These are phyloP conservation scores for Tineola bisselliella DNA, from an alignment of 2,888 invertebrate genomes.

Conservation along the genomic window DNA sequence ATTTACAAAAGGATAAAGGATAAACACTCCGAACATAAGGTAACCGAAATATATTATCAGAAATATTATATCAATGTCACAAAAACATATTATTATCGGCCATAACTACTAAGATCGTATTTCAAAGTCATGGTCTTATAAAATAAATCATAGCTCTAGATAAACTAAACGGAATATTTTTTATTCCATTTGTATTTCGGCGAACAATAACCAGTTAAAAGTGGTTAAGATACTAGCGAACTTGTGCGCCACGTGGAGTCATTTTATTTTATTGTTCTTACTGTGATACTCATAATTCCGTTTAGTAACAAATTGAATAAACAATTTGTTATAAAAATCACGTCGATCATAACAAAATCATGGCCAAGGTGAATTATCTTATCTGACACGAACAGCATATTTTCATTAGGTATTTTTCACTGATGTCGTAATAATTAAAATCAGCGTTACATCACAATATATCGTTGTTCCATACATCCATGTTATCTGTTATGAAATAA, in stretches of 20 bases:
- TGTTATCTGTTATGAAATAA: neutral
- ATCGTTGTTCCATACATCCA: neutral
- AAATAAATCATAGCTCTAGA: neutral
- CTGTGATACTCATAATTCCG: neutral
- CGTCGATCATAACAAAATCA: slow-evolving; percentile 5
- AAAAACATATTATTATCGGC: neutral
- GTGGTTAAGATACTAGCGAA: too few species aligned
- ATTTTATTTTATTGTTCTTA: too few species aligned
- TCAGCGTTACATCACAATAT: neutral
- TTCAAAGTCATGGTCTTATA: neutral
- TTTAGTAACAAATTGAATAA: neutral
- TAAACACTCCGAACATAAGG: too few species aligned
- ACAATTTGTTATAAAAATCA: neutral
- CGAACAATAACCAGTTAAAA: too few species aligned
- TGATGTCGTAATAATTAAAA: slow-evolving; percentile 8
- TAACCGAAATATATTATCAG: neutral
- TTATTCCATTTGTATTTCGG: neutral
- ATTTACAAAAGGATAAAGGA: too few species aligned
- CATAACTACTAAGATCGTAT: neutral
- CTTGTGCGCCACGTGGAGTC: too few species aligned
- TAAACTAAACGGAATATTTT: neutral
- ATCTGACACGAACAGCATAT: neutral
- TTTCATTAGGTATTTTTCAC: neutral
- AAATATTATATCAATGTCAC: neutral
- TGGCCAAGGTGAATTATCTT: slow-evolving; percentile 1